Evolutionary conservation across 2,888 invertebrate genomes (phyloP).

Genomic region (Neoaliturus tenellus): DNA sequence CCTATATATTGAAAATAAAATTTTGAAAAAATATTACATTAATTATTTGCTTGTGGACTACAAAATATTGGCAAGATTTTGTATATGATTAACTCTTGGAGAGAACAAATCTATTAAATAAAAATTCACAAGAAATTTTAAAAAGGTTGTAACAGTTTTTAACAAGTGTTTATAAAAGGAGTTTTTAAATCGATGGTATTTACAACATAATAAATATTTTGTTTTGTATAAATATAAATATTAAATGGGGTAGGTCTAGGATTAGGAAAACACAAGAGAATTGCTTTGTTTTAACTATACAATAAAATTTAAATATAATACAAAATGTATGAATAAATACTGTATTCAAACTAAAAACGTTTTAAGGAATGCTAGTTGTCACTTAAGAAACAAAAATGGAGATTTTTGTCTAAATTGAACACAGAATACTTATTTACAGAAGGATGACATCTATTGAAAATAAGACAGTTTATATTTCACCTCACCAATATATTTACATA

Average conservation of each 20-base stretch:
- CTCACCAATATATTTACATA: conserved; percentile 23
- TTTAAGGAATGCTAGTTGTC: conserved; percentile 15
- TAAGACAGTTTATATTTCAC: not conserved
- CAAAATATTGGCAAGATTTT: not conserved
- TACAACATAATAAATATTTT: conserved; percentile 41
- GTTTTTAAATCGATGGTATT: not conserved
- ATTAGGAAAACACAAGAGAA: not conserved
- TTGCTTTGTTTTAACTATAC: not conserved
- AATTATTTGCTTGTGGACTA: not conserved
- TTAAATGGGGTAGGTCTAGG: not conserved
- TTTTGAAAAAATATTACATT: not conserved
- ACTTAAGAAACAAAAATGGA: not conserved
- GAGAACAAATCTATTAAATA: not conserved
- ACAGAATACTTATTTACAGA: conserved; percentile 2
- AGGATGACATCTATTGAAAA: not conserved
- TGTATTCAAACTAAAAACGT: conserved; percentile 13
- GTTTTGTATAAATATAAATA: conserved; percentile 33
- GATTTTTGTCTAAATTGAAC: not conserved
- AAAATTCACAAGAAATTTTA: not conserved
- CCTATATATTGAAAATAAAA: not conserved
- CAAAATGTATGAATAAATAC: not conserved
- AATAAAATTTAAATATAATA: conserved; percentile 10
- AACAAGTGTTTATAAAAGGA: not conserved
- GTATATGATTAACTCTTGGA: not conserved
- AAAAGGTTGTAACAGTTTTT: not conserved